Conservation (phyloP, 2,797 vertebrate genomes). For the Chelon labrosus region DNA sequence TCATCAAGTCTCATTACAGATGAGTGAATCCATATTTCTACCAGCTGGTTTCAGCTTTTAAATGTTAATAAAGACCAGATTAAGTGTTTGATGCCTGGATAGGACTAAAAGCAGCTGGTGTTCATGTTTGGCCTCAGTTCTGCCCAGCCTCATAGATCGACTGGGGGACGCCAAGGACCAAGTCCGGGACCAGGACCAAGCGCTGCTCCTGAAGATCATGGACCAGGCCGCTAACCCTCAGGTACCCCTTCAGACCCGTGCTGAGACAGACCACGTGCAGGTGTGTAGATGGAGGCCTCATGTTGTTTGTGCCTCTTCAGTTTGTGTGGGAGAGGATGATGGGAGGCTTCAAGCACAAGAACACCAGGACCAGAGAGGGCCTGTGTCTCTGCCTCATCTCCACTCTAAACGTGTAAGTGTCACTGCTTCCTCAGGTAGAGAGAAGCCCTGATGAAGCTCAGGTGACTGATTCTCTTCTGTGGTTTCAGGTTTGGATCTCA, state of each 20-base stretch:
- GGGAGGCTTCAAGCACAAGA: slow-evolving; percentile 98
- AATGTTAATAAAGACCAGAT: no score
- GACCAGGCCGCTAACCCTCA: slow-evolving; percentile 95
- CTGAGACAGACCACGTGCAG: no score
- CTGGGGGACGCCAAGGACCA: slow-evolving; percentile 96
- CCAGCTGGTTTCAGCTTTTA: no score
- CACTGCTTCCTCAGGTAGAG: no score
- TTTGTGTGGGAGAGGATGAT: slow-evolving; percentile 97
- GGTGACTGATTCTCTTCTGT: no score
- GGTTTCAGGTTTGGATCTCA: slow-evolving; percentile 93
- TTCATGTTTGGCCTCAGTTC: slow-evolving; percentile 51
- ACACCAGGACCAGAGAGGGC: slow-evolving; percentile 94
- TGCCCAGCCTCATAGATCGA: slow-evolving; percentile 95
- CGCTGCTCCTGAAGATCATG: slow-evolving; percentile 95
- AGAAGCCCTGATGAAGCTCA: no score
- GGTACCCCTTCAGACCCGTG: slow-evolving; percentile 80
- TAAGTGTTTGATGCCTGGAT: no score
- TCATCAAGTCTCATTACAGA: not conserved
- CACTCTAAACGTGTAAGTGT: slow-evolving; percentile 93
- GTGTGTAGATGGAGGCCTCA: no score
- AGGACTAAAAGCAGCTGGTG: no score
- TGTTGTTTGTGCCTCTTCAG: slow-evolving; percentile 72
- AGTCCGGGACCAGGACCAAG: slow-evolving; percentile 94
- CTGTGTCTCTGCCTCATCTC: slow-evolving; percentile 96
- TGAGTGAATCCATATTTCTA: not conserved